Conservation (phyloP, 2,888 invertebrate species). For the Hanleya hanleyi region DNA sequence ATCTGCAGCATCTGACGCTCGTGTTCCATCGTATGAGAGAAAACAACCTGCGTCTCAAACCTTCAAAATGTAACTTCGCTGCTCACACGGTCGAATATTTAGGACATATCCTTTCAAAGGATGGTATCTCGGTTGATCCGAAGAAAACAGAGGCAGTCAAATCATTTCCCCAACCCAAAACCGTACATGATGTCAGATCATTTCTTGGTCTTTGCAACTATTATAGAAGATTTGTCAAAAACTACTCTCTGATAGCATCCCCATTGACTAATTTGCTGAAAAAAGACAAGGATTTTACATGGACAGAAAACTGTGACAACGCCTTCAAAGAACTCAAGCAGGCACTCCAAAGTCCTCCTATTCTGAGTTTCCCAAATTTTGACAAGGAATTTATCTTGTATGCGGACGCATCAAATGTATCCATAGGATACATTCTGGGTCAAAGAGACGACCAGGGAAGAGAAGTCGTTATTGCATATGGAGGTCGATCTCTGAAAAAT, state of each 20-base stretch:
- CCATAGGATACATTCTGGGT: too few species aligned
- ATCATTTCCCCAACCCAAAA: background rate
- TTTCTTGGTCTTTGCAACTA: too few species aligned
- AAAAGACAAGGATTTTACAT: background rate
- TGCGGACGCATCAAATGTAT: too few species aligned
- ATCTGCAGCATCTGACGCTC: background rate
- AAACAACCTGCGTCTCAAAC: constrained; percentile 6
- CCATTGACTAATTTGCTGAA: background rate
- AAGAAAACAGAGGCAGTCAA: background rate
- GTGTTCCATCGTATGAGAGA: background rate
- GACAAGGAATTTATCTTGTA: constrained; percentile 1
- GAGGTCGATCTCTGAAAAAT: constrained; percentile 34
- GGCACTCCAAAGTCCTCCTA: constrained; percentile 36
- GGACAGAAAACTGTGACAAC: too few species aligned
- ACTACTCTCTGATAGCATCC: constrained; percentile 26
- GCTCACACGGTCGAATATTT: background rate
- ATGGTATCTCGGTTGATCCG: constrained; percentile 1
- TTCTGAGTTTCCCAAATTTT: constrained; percentile 42
- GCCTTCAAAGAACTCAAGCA: constrained; percentile 61
- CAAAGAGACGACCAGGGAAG: constrained; percentile 35
- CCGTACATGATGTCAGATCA: too few species aligned
- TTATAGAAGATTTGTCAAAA: too few species aligned
- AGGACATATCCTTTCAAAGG: background rate
- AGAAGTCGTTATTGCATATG: constrained; percentile 36
- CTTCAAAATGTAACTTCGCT: too few species aligned